Conservation (phyloP, 2,888 invertebrate species). For the Ochropleura leucogaster region DNA sequence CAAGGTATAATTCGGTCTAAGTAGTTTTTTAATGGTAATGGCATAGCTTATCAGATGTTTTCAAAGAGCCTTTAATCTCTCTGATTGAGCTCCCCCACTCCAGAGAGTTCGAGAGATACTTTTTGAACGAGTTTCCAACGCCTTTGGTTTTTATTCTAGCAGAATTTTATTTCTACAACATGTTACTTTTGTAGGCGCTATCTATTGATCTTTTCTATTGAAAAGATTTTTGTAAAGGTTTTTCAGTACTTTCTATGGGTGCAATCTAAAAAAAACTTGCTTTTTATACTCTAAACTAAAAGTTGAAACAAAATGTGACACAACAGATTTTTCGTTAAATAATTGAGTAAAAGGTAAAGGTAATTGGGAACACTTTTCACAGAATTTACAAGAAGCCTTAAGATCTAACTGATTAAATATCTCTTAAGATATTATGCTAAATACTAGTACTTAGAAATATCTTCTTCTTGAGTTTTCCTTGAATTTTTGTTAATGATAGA, state of each 20-base stretch:
- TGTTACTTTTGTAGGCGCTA: slow-evolving; percentile 38
- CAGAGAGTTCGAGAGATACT: slow-evolving; percentile 31
- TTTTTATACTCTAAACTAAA: background rate
- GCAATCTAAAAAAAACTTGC: background rate
- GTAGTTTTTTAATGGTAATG: slow-evolving; percentile 58
- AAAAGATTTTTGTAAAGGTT: slow-evolving; percentile 20
- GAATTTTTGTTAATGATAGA: too few species aligned
- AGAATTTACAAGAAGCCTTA: background rate
- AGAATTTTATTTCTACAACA: slow-evolving; percentile 56
- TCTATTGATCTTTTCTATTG: slow-evolving; percentile 35
- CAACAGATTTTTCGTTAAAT: background rate
- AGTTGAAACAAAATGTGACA: background rate
- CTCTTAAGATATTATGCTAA: too few species aligned
- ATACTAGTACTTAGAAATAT: too few species aligned
- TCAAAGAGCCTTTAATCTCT: slow-evolving; percentile 80
- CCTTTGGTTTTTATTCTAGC: slow-evolving; percentile 66
- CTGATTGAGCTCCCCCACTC: slow-evolving; percentile 74
- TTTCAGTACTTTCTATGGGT: slow-evolving; percentile 4
- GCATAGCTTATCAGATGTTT: slow-evolving; percentile 66
- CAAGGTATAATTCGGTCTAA: slow-evolving; percentile 33
- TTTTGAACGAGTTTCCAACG: slow-evolving; percentile 53
- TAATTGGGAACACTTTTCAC: background rate
- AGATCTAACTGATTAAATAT: background rate
- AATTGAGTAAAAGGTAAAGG: background rate
- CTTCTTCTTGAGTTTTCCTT: too few species aligned